A percentile compares a stretch with the other conserved stretches of the same genome.
Conservation (phyloP, 2,888 invertebrate species). For the Hyposoter didymator region DNA sequence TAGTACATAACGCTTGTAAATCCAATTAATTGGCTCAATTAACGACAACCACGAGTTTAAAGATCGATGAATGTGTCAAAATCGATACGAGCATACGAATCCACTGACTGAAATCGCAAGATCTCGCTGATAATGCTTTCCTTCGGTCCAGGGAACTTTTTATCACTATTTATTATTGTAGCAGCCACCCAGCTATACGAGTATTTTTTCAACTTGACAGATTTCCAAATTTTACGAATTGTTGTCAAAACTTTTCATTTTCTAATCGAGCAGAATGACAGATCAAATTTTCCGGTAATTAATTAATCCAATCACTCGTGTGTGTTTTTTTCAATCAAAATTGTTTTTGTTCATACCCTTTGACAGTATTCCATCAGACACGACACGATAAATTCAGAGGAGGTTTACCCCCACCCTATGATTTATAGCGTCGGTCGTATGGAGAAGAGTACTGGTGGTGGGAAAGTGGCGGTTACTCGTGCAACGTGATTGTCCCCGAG, state of each 20-base stretch:
- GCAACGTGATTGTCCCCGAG: constrained; percentile 12
- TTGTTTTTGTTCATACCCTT: background rate
- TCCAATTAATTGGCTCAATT: background rate
- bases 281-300: too few species aligned
- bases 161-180: background rate
- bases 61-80: background rate
- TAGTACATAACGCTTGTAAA: background rate
- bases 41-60: background rate
- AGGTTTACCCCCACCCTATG: constrained; percentile 1
- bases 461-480: constrained; percentile 2
- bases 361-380: constrained; percentile 9
- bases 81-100: background rate
- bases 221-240: background rate
- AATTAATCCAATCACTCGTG: background rate
- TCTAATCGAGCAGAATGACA: too few species aligned
- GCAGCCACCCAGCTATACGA: background rate
- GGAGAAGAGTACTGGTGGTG: background rate
- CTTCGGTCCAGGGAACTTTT: background rate
- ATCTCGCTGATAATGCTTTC: background rate
- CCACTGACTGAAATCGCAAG: background rate
- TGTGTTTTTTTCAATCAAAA: background rate
- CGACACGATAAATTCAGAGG: constrained; percentile 12
- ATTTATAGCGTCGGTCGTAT: background rate
- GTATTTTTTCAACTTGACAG: background rate
- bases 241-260: background rate